These are phyloP conservation scores for Anagrus nilaparvatae DNA, from an alignment of 1,140 invertebrate genomes.

Conservation along the genomic window DNA sequence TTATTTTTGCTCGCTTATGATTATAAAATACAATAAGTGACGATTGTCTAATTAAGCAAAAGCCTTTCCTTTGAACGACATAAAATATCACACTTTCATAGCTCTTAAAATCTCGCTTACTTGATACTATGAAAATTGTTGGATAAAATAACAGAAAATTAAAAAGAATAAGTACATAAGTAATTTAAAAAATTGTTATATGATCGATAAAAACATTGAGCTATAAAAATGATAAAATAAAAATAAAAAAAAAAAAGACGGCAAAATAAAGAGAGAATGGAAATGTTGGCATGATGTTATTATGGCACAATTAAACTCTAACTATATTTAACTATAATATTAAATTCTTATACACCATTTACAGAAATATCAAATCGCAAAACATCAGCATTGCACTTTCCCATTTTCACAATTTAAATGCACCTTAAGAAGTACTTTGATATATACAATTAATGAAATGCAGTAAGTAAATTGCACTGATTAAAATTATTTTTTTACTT, in stretches of 20 bases:
- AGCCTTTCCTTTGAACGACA: neutral
- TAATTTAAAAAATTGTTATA: too few relatives aligned
- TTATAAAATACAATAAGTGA: neutral
- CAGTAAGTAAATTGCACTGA: too few relatives aligned
- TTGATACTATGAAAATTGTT: too few relatives aligned
- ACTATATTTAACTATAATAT: conserved; percentile 21
- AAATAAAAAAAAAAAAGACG: conserved; percentile 21
- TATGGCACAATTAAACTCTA: conserved; percentile 38
- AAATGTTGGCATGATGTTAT: conserved; percentile 42
- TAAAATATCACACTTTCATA: conserved; percentile 9
- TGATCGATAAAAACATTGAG: neutral
- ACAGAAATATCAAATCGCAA: conserved; percentile 16
- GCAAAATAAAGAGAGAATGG: conserved; percentile 31
- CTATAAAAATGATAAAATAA: conserved; percentile 26
- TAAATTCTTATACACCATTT: conserved; percentile 14
- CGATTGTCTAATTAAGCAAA: conserved; percentile 6
- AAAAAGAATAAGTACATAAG: too few relatives aligned
- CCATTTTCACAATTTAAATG: conserved; percentile 41
- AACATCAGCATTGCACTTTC: conserved; percentile 42
- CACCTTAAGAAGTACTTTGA: conserved; percentile 38
- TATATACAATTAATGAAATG: conserved; percentile 42
- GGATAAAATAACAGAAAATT: too few relatives aligned
- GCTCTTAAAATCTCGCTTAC: conserved; percentile 7
- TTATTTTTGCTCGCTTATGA: neutral
- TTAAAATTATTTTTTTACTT: too few relatives aligned